Evolutionary conservation across 1,140 invertebrate genomes (phyloP), one percentile per base, ranked within the genome.

Genomic region (Cherax quadricarinatus): DNA sequence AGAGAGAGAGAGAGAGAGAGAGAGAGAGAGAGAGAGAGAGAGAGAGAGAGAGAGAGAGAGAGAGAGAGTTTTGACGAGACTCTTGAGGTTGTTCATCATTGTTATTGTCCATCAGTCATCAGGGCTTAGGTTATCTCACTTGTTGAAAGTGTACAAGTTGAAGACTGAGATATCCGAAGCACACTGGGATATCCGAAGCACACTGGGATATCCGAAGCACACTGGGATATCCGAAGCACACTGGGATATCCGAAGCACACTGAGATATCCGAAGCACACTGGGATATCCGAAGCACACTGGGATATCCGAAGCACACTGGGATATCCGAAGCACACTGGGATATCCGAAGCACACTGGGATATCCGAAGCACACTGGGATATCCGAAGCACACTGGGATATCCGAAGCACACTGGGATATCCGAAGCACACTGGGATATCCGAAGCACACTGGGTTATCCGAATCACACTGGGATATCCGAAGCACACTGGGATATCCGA

Each of bases 11-110:
- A 57, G 53, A 57, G 53, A 57, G 53, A n/a, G 18, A 60, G 82
- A 60, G 82, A n/a, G 82, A 60, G 82, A 60, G 18, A 60, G 51
- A 60, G 57, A 60, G 82, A 60, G 82, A 60, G 24, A 60, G 82
- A 60, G 82, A 60, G 60, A 60, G 82, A 60, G 1, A 60, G 60
- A 60, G 82, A 60, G 82, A 60, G 60, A 48, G 80, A 41, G 7
- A 82, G 1, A 57, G 53, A 57, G 53, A 57, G 53, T 41, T 41
- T 2, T 41, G 30, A 41, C 30, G 30, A 41, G 30, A 41, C 30
- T 41, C 30, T 41, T 41, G 30, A 41, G 30, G 30, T 41, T 41
- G 30, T 2, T 41, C 30, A 41, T 41, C 30, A 1, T 41, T 41
- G 30, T 41, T 41, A 41, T 41, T 41, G 30, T 41, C 30, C 2